These are phyloP conservation scores for Lampropteryx suffumata DNA, from an alignment of 2,888 invertebrate genomes.

Conservation along the genomic window DNA sequence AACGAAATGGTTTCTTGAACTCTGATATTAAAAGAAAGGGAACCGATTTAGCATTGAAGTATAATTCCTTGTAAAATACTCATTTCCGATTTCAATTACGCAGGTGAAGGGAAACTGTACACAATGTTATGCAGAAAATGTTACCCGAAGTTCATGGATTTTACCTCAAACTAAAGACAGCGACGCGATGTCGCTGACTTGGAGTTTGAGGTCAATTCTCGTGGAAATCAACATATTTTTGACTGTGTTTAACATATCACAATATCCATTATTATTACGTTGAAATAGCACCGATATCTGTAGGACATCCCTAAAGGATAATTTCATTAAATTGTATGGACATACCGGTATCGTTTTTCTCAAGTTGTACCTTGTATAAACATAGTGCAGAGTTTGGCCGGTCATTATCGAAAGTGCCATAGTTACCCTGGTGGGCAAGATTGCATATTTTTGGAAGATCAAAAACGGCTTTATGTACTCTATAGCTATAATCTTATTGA, in stretches of 20 bases:
- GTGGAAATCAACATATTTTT: too few species aligned
- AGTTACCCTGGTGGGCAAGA: slow-evolving; percentile 23
- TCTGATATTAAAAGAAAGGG: too few species aligned
- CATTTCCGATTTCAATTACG: slow-evolving; percentile 10
- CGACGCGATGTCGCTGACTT: too few species aligned
- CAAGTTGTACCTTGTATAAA: too few species aligned
- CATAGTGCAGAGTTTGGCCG: not conserved
- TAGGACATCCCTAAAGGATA: too few species aligned
- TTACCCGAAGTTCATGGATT: slow-evolving; percentile 11
- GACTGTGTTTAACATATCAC: too few species aligned
- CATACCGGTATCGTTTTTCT: too few species aligned
- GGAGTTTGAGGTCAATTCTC: not conserved
- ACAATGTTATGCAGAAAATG: slow-evolving; percentile 5
- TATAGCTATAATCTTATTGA: slow-evolving; percentile 24
- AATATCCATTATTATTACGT: too few species aligned
- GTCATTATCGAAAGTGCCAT: slow-evolving; percentile 11
- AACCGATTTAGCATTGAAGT: not conserved
- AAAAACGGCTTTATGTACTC: slow-evolving; percentile 29
- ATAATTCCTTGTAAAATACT: not conserved
- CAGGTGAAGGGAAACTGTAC: slow-evolving; percentile 13
- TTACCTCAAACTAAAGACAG: too few species aligned
- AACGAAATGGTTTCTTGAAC: not conserved
- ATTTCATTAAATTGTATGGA: too few species aligned
- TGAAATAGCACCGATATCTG: too few species aligned
- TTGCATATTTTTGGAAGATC: slow-evolving; percentile 35